Conservation (phyloP, 2,888 invertebrate species). For the Polymixis flavicincta region DNA sequence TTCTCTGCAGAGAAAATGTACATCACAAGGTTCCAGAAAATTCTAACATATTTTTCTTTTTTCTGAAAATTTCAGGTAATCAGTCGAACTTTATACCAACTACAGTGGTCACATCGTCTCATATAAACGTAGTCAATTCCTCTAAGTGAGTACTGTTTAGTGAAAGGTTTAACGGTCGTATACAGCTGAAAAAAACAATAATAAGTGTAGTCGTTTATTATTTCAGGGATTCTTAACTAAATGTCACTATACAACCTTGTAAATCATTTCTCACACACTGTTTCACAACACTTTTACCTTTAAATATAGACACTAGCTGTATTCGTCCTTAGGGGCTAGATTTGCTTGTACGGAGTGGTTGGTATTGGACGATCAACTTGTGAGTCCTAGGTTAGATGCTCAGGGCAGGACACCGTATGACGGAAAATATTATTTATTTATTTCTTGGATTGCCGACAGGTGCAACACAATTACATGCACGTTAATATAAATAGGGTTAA, state of each 20-base stretch:
- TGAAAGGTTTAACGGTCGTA: conserved; percentile 51
- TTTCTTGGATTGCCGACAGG: too few relatives aligned
- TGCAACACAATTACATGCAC: too few relatives aligned
- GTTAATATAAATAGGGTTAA: too few relatives aligned
- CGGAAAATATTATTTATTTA: too few relatives aligned
- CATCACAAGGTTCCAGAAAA: conserved; percentile 9
- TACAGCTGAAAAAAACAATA: conserved; percentile 52
- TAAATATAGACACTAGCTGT: conserved; percentile 58
- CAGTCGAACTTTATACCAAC: conserved; percentile 89
- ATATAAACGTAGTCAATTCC: conserved; percentile 90
- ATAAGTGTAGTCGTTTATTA: conserved; percentile 20
- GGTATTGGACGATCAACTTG: background rate
- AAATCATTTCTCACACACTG: conserved; percentile 53
- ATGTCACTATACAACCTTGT: conserved; percentile 23
- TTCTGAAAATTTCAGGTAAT: conserved; percentile 81
- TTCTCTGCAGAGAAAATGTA: conserved; percentile 19
- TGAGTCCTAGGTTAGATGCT: background rate
- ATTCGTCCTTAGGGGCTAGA: conserved; percentile 56
- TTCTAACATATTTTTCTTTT: conserved; percentile 39
- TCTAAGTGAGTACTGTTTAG: conserved; percentile 85
- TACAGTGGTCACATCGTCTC: conserved; percentile 89
- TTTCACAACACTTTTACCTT: conserved; percentile 44
- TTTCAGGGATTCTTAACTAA: conserved; percentile 42
- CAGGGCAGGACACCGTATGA: too few relatives aligned
- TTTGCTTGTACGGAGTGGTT: conserved; percentile 37